These are phyloP conservation scores for Carettochelys insculpta DNA, from an alignment of 2,113 vertebrate genomes.

Conservation along the genomic window DNA sequence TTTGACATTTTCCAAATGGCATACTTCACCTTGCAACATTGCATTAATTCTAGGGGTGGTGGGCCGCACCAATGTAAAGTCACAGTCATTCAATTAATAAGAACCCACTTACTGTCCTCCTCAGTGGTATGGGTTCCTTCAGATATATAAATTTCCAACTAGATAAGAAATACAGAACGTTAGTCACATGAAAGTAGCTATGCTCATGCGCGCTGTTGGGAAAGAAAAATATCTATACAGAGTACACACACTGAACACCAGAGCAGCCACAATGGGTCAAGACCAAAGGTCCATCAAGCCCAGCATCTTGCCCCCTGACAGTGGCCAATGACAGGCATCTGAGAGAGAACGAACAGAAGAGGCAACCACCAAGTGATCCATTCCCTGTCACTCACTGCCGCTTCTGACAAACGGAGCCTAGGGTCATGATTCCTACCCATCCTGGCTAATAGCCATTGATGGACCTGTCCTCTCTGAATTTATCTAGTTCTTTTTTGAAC, in stretches of 20 bases:
- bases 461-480: too few relatives aligned
- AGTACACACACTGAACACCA: fast-evolving
- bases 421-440: too few relatives aligned
- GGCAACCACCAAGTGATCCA: too few relatives aligned
- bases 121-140: constrained; percentile 96
- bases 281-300: too few relatives aligned
- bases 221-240: neutral
- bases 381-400: too few relatives aligned
- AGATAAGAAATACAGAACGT: constrained; percentile 30
- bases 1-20: fast-evolving
- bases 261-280: too few relatives aligned
- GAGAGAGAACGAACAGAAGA: too few relatives aligned
- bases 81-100: neutral
- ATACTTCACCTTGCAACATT: fast-evolving
- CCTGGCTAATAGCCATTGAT: too few relatives aligned
- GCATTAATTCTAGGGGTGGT: fast-evolving
- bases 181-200: neutral
- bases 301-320: too few relatives aligned
- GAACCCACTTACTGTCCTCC: constrained; percentile 91
- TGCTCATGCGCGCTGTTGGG: neutral
- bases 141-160: constrained; percentile 98
- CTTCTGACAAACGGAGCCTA: too few relatives aligned
- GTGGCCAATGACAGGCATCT: too few relatives aligned
- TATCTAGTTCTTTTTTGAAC: too few relatives aligned
- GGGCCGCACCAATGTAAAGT: neutral